Percentiles rank a stretch among this genome's conserved stretches.
These are phyloP conservation scores for Actinia equina DNA, from an alignment of 64 coral and sea anemone genomes.

Conservation along the genomic window DNA sequence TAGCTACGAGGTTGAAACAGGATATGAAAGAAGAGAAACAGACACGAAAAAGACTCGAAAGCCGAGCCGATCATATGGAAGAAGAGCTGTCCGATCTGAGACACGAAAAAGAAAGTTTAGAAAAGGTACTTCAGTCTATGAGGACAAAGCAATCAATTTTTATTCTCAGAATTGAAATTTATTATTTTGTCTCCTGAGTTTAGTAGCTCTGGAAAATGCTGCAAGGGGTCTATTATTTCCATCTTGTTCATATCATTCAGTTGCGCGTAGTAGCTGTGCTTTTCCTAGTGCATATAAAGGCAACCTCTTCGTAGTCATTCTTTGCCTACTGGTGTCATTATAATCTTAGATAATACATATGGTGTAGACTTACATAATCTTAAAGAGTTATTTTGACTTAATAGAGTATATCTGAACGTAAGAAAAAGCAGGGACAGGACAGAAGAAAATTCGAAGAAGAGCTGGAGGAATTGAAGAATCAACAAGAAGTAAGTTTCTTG, in stretches of 20 bases:
- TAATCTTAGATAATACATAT: no score
- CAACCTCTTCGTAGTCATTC: no score
- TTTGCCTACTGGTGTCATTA: no score
- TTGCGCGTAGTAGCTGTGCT: no score
- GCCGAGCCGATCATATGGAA: slow-evolving; percentile 69
- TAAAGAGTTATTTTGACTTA: not conserved
- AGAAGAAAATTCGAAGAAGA: slow-evolving; percentile 85
- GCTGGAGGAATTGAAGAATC: slow-evolving; percentile 70
- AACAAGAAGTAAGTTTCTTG: slow-evolving; percentile 62
- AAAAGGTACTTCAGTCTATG: slow-evolving; percentile 57
- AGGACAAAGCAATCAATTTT: no score
- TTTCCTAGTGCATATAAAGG: no score
- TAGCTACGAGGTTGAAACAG: slow-evolving; percentile 63
- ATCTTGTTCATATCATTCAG: no score
- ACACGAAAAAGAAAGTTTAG: slow-evolving; percentile 87
- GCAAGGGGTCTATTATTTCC: not conserved
- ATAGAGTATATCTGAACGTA: slow-evolving; percentile 67
- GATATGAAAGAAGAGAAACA: slow-evolving; percentile 88
- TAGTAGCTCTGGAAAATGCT: no score
- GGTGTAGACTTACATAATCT: not conserved
- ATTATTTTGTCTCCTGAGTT: no score
- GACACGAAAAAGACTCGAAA: slow-evolving; percentile 86
- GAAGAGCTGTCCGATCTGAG: slow-evolving; percentile 81
- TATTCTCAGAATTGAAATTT: no score
- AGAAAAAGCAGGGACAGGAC: slow-evolving; percentile 72